phyloP scores from a whole-genome alignment of 2,888 invertebrate species.

The Sarcophaga rosellei region DNA sequence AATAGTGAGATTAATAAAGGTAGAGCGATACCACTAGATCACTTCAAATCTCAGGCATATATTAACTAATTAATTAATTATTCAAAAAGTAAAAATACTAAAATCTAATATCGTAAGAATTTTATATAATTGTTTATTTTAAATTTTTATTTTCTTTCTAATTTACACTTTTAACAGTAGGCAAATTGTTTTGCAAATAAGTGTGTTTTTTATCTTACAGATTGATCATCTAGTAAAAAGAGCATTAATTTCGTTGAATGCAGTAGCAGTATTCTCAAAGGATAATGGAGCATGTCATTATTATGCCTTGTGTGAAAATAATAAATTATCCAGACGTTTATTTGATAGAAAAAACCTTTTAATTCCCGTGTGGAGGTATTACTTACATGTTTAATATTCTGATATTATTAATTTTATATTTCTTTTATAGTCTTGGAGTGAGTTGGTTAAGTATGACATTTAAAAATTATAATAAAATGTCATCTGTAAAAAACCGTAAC shows the following conservation, averaged over 20 bases:
- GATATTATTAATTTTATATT: background rate
- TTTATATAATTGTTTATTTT: too few relatives aligned
- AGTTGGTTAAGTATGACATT: conserved; percentile 47
- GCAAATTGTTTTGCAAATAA: too few relatives aligned
- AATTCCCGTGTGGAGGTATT: conserved; percentile 64
- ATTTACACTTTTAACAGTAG: too few relatives aligned
- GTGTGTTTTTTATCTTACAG: conserved; percentile 9
- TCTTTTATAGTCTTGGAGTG: conserved; percentile 38
- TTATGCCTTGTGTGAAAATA: conserved; percentile 59
- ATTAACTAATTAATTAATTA: too few relatives aligned
- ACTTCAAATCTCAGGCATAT: too few relatives aligned
- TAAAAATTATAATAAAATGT: conserved; percentile 1
- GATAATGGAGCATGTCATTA: conserved; percentile 46
- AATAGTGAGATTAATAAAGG: too few relatives aligned
- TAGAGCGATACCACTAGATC: too few relatives aligned
- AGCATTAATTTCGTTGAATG: conserved; percentile 53
- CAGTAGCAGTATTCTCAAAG: conserved; percentile 21
- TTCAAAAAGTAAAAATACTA: too few relatives aligned
- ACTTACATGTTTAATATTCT: too few relatives aligned
- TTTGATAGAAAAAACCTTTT: conserved; percentile 41
- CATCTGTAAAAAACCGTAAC: background rate
- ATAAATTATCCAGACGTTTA: conserved; percentile 39
- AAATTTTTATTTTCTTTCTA: too few relatives aligned
- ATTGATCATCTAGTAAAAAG: conserved; percentile 48
- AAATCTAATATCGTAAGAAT: too few relatives aligned